Percentiles rank a stretch among this genome's conserved stretches.
Conservation (phyloP, 2,797 vertebrate genomes). For the Pseudomugil gertrudae region DNA sequence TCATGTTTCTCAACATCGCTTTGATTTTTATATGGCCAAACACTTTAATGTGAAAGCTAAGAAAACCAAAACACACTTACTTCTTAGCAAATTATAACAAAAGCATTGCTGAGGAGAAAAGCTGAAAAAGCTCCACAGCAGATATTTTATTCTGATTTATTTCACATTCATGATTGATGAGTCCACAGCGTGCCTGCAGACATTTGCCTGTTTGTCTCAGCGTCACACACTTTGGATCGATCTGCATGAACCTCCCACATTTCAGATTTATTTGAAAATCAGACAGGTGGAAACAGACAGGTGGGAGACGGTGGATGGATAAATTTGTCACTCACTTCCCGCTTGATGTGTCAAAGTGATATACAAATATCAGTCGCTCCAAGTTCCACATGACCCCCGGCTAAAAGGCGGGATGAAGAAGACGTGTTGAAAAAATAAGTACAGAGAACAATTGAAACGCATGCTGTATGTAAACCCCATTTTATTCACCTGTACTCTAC, state of each 20-base stretch:
- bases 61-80: slow-evolving; percentile 1
- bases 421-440: slow-evolving; percentile 7
- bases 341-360: slow-evolving; percentile 24
- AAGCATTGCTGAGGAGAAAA: slow-evolving; percentile 10
- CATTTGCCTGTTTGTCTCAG: slow-evolving; percentile 28
- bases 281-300: neutral
- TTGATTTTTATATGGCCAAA: slow-evolving; percentile 13
- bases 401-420: slow-evolving; percentile 13
- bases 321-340: slow-evolving; percentile 14
- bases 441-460: slow-evolving; percentile 31
- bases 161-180: slow-evolving; percentile 20
- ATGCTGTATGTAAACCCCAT: slow-evolving; percentile 36
- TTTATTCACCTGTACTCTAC: slow-evolving; percentile 35
- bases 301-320: slow-evolving; percentile 2
- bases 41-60: slow-evolving; percentile 12
- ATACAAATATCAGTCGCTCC: slow-evolving; percentile 25
- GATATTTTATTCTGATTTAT: slow-evolving; percentile 14
- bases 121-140: slow-evolving; percentile 4
- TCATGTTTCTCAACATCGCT: slow-evolving; percentile 35
- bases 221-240: slow-evolving; percentile 26
- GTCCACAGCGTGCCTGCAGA: slow-evolving; percentile 29
- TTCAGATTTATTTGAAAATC: slow-evolving; percentile 36
- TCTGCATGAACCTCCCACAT: slow-evolving; percentile 43
- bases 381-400: slow-evolving; percentile 19
- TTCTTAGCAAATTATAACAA: slow-evolving; percentile 5